These are phyloP conservation scores for Habroteleia sp. DNA, from an alignment of 2,888 invertebrate species.

Conservation along the genomic window DNA sequence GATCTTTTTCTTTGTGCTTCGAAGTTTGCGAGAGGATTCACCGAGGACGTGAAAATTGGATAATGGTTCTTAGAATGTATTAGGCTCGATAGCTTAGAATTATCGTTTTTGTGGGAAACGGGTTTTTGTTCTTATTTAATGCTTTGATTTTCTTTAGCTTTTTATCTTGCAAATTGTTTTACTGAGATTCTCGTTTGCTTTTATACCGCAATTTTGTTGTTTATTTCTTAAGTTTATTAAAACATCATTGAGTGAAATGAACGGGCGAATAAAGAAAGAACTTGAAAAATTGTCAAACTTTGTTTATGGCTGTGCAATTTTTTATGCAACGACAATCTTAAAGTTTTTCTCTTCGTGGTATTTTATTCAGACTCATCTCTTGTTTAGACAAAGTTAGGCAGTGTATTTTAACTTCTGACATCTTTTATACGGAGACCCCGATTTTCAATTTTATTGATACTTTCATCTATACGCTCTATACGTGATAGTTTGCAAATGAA, in stretches of 20 bases:
- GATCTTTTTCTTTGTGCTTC: neutral
- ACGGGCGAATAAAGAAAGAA: slow-evolving; percentile 2
- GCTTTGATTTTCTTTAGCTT: neutral
- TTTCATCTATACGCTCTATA: slow-evolving; percentile 1
- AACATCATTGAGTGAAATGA: slow-evolving; percentile 15
- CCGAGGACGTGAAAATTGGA: slow-evolving; percentile 49
- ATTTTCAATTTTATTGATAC: slow-evolving; percentile 54
- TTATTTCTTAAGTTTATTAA: slow-evolving; percentile 24
- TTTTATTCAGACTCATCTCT: slow-evolving; percentile 39
- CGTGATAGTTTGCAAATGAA: slow-evolving; percentile 21
- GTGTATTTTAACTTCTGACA: slow-evolving; percentile 40
- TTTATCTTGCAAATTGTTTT: slow-evolving; percentile 11
- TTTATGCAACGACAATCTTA: slow-evolving; percentile 28
- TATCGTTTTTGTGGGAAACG: slow-evolving; percentile 30
- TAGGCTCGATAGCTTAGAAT: slow-evolving; percentile 26
- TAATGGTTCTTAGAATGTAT: slow-evolving; percentile 54
- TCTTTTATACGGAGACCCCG: slow-evolving; percentile 33
- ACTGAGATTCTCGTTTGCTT: slow-evolving; percentile 2
- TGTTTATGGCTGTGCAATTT: slow-evolving; percentile 28
- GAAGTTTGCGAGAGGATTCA: slow-evolving; percentile 1
- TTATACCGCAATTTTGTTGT: slow-evolving; percentile 9
- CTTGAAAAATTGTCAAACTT: slow-evolving; percentile 30
- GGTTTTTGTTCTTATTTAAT: slow-evolving; percentile 21
- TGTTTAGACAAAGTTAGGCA: slow-evolving; percentile 45
- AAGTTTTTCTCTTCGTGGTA: slow-evolving; percentile 8